phyloP scores from a whole-genome alignment of 1,140 invertebrate species.

The Venustaconcha ellipsiformis region DNA sequence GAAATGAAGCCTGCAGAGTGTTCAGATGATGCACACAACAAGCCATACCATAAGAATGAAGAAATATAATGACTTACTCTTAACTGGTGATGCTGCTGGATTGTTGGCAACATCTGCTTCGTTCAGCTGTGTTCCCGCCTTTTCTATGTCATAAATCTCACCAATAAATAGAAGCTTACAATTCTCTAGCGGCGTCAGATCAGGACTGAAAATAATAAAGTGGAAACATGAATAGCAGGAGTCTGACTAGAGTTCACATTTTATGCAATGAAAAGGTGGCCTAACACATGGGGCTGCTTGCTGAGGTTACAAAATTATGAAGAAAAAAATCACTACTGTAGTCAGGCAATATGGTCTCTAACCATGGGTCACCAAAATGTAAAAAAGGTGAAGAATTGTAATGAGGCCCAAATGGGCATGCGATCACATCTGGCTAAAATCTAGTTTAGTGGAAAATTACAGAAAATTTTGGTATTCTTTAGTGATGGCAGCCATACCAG shows the following conservation, averaged over 20 bases:
- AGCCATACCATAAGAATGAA: neutral
- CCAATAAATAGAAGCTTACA: slow-evolving; percentile 74
- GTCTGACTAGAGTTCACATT: neutral
- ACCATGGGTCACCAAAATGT: too few species aligned
- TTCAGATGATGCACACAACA: neutral
- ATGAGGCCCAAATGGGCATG: too few species aligned
- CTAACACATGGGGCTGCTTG: neutral
- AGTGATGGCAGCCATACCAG: too few species aligned
- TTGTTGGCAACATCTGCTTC: slow-evolving; percentile 45
- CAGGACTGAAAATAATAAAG: slow-evolving; percentile 47
- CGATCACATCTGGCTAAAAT: too few species aligned
- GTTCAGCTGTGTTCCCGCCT: slow-evolving; percentile 68
- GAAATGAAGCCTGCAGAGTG: neutral
- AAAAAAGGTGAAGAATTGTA: too few species aligned
- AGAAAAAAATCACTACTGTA: neutral
- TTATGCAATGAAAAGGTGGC: neutral
- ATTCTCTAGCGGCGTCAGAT: slow-evolving; percentile 70
- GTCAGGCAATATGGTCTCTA: neutral
- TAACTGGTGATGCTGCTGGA: slow-evolving; percentile 52
- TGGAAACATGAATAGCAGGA: neutral
- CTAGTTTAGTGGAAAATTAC: too few species aligned
- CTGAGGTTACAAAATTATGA: neutral
- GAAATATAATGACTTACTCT: slow-evolving; percentile 44
- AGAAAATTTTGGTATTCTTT: too few species aligned
- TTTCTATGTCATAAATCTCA: slow-evolving; percentile 77